Conservation (phyloP, 2,113 vertebrate genomes). For the Alligator mississippiensis region DNA sequence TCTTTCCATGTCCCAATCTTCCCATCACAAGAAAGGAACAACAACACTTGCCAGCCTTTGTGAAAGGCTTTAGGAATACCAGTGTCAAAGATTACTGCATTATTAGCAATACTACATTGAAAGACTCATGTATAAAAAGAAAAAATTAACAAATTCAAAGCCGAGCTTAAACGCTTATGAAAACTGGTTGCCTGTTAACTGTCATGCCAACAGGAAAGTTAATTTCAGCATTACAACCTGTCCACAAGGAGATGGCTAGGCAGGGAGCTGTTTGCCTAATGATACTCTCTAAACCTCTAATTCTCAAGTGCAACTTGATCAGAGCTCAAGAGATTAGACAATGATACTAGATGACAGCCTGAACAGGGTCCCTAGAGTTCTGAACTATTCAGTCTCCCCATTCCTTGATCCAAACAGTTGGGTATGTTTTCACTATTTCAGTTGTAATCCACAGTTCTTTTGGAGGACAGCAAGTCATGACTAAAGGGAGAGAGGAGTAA, state of each 20-base stretch:
- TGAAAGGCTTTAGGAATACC: background rate
- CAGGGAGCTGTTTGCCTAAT: background rate
- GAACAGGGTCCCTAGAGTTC: background rate
- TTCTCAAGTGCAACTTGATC: background rate
- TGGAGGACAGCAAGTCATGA: conserved; percentile 51
- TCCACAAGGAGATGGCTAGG: background rate
- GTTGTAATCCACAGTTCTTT: background rate
- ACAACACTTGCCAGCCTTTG: background rate
- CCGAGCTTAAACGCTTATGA: background rate
- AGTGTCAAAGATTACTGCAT: background rate
- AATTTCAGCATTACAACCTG: background rate
- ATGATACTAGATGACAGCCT: background rate
- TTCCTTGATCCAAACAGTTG: background rate
- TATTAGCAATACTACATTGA: background rate
- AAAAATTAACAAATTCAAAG: background rate
- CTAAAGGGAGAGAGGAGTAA: conserved; percentile 26
- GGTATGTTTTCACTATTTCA: background rate
- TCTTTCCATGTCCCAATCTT: background rate
- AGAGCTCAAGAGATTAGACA: too few species aligned
- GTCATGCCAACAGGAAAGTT: background rate
- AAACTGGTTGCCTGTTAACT: background rate
- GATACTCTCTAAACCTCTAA: background rate
- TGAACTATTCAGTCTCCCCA: background rate
- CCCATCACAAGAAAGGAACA: background rate
- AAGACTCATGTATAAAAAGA: background rate